Conservation (phyloP, 2,797 vertebrate genomes). For the Aldrovandia affinis region DNA sequence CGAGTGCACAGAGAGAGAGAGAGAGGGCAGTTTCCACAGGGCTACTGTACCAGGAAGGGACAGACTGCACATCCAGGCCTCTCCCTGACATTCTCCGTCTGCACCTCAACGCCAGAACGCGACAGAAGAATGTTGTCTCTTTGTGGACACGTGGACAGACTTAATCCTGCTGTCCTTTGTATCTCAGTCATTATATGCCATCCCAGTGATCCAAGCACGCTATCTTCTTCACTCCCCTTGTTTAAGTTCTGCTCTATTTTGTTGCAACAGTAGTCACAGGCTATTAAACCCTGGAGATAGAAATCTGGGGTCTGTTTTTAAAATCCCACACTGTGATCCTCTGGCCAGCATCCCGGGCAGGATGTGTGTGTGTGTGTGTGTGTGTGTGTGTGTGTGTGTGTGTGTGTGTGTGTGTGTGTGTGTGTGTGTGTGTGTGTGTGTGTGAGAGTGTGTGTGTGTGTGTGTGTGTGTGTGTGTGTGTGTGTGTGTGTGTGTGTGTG, state of each 20-base stretch:
- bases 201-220: slow-evolving; percentile 32
- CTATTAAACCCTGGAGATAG: slow-evolving; percentile 37
- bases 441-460: not conserved
- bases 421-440: slow-evolving; percentile 31
- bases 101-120: slow-evolving; percentile 46
- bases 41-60: slow-evolving; percentile 9
- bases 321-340: slow-evolving; percentile 22
- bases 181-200: slow-evolving; percentile 30
- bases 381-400: slow-evolving; percentile 19
- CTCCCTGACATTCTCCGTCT: slow-evolving; percentile 55
- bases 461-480: not conserved
- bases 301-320: slow-evolving; percentile 30
- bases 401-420: slow-evolving; percentile 11
- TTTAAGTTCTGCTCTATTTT: slow-evolving; percentile 33
- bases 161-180: slow-evolving; percentile 34
- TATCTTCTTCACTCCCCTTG: slow-evolving; percentile 27
- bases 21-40: slow-evolving; percentile 52
- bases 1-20: slow-evolving; percentile 3
- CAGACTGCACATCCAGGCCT: slow-evolving; percentile 43
- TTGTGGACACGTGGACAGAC: slow-evolving; percentile 42
- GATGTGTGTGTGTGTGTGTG: slow-evolving; percentile 26
- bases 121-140: not conserved
- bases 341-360: not conserved
- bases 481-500: not conserved
- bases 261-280: slow-evolving; percentile 28